A percentile compares a stretch with the other conserved stretches of the same genome.
Conservation (phyloP, 2,888 invertebrate species). For the Drosophila ochracea region DNA sequence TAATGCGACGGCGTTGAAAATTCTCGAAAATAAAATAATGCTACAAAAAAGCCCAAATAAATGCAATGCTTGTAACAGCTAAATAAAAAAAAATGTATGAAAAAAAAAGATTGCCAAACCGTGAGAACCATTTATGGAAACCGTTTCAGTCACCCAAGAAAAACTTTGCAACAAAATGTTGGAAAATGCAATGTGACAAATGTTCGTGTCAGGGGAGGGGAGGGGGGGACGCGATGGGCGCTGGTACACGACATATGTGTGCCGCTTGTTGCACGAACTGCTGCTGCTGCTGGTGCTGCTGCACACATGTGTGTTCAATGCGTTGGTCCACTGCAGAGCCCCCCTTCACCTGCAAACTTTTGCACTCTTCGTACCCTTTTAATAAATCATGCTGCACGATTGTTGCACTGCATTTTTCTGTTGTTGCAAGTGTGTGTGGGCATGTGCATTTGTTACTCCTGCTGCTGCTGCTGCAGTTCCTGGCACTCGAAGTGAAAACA, state of each 20-base stretch:
- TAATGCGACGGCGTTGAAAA: constrained; percentile 61
- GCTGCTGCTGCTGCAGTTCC: constrained; percentile 37
- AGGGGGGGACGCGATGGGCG: background rate
- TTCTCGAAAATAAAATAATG: constrained; percentile 39
- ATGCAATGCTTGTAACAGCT: constrained; percentile 40
- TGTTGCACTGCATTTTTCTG: constrained; percentile 54
- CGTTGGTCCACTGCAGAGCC: constrained; percentile 40
- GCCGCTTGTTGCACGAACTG: constrained; percentile 53
- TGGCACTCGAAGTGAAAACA: constrained; percentile 60
- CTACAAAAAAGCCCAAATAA: constrained; percentile 40
- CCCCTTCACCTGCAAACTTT: constrained; percentile 19
- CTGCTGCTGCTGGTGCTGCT: constrained; percentile 43
- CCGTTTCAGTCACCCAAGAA: constrained; percentile 51
- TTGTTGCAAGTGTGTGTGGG: background rate
- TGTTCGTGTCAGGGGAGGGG: background rate
- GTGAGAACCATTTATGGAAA: constrained; percentile 76
- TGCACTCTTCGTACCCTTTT: constrained; percentile 29
- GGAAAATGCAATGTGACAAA: constrained; percentile 71
- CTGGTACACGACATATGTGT: constrained; percentile 40
- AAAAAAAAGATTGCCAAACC: constrained; percentile 62
- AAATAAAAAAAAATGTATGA: constrained; percentile 1
- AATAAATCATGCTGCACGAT: constrained; percentile 71
- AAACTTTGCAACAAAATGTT: constrained; percentile 69
- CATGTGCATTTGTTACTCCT: constrained; percentile 8
- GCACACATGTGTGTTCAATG: constrained; percentile 65